A percentile compares a stretch with the other conserved stretches of the same genome.
These are phyloP conservation scores for Nycticorax nycticorax DNA, from an alignment of 2,113 vertebrate genomes.

Conservation along the genomic window DNA sequence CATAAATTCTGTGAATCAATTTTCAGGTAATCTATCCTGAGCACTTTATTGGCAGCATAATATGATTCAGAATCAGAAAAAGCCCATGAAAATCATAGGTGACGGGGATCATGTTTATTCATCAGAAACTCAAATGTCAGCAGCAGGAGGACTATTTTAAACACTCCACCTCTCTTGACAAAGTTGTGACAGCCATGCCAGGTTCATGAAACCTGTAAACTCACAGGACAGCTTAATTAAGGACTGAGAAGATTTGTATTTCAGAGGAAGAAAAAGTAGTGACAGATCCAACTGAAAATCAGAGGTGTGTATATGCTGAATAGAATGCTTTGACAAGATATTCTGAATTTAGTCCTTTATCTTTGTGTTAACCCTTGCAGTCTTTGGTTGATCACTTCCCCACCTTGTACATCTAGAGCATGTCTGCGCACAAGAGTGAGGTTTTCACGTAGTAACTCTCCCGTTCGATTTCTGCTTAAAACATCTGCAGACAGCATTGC, in stretches of 20 bases:
- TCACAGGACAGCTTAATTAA: slow-evolving; percentile 53
- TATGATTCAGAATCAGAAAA: neutral
- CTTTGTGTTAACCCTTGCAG: neutral
- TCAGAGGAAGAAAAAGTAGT: neutral
- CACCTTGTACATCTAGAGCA: neutral
- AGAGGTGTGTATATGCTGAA: neutral
- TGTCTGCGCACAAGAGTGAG: neutral
- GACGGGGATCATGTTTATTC: slow-evolving; percentile 26
- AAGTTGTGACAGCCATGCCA: neutral
- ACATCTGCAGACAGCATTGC: neutral
- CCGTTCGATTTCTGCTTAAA: neutral
- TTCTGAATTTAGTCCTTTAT: neutral
- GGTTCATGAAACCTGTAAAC: slow-evolving; percentile 12
- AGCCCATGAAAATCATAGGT: neutral
- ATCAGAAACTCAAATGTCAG: slow-evolving; percentile 38
- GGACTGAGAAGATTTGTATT: neutral
- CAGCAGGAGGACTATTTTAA: slow-evolving; percentile 5
- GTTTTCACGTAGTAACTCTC: neutral
- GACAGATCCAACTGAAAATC: neutral
- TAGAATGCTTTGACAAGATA: neutral
- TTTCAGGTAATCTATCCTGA: neutral
- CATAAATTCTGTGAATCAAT: neutral
- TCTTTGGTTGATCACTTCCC: neutral
- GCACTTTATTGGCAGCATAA: neutral
- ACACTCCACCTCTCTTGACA: neutral